These are phyloP conservation scores for Molorchus minor DNA, from an alignment of 2,888 invertebrate genomes.

Conservation along the genomic window DNA sequence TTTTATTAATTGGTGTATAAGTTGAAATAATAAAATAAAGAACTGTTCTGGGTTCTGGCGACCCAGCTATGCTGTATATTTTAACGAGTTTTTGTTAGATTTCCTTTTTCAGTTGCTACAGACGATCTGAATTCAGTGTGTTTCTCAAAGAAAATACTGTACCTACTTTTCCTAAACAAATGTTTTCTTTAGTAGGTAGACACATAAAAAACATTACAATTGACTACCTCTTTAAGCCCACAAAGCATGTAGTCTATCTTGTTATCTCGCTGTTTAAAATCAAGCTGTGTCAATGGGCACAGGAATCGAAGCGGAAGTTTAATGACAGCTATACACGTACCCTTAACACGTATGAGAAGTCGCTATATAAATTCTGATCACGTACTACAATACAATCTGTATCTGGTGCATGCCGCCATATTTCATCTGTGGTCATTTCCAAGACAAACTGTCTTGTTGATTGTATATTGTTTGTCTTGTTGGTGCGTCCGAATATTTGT, in stretches of 20 bases:
- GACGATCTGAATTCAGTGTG: too few relatives aligned
- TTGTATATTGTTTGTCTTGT: conserved; percentile 8
- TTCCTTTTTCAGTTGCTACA: too few relatives aligned
- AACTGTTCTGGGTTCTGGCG: too few relatives aligned
- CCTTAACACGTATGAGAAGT: conserved; percentile 18
- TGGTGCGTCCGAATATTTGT: conserved; percentile 10
- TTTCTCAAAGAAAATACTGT: too few relatives aligned
- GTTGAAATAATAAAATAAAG: too few relatives aligned
- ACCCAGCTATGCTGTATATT: too few relatives aligned
- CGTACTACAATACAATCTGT: conserved; percentile 22
- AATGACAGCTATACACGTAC: conserved; percentile 19
- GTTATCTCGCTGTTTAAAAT: conserved; percentile 10
- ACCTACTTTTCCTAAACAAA: too few relatives aligned
- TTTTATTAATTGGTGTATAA: too few relatives aligned
- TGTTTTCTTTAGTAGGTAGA: too few relatives aligned
- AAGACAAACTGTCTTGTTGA: conserved; percentile 14
- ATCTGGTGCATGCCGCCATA: conserved; percentile 24
- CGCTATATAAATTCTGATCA: conserved; percentile 15
- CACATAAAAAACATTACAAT: too few relatives aligned
- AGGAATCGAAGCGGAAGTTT: conserved; percentile 19
- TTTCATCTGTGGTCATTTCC: conserved; percentile 12
- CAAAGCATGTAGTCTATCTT: background rate
- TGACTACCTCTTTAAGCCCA: too few relatives aligned
- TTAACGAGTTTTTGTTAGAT: too few relatives aligned
- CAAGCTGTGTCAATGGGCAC: conserved; percentile 8